Evolutionary conservation across 92 coral and sea anemone genomes (phyloP), one percentile per base, ranked within the genome.

Genomic region (Epizoanthus illoricatus): DNA sequence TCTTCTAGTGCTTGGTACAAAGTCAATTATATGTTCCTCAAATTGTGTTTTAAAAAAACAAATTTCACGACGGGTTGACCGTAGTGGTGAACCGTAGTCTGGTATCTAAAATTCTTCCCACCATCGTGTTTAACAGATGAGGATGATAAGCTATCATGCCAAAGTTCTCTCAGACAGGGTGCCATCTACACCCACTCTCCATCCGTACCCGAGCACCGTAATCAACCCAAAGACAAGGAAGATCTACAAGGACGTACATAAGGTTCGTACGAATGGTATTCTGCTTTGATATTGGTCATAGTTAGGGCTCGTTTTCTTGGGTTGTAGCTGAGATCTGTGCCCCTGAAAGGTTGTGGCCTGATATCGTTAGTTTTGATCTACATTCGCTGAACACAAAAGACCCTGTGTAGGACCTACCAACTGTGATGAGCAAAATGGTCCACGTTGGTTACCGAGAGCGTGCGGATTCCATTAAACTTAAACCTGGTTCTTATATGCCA

Each of bases 231-330:
- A 19, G 10, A 78, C 84, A 3, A 62, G 83, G 49, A 72, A 61
- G n/a, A 69, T 94, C 61, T 65, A 84, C 81, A 57, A 54, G 39
- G 91, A 87, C 39, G 91, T 90, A 15, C 91, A 74, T 59, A 20
- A 65, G 49, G 94, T 94, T 55, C 90, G 88, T 4, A 81, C 76
- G 59, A 47, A 90, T 54, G 98, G 98, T 68, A 90, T 94, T 17
- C 86, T 90, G n/a, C 49, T 94, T 94, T 86, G 98, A 92, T 68
- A 81, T 94, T 49, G 98, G 98, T 12, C 98, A 94, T 69, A 97
- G 98, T 41, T 66, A 65, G 61, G 98, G 98, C 3, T 90, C 98
- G 1, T 94, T 94, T 79, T 91, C 94, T 5, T 94, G 98, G 98
- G 84, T 90, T 28, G 97, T 94, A 5, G 93, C 97, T 60, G 98